Percentiles rank a stretch among this genome's conserved stretches.
Conservation (phyloP, 2,888 invertebrate genomes). For the Leptothorax acervorum region DNA sequence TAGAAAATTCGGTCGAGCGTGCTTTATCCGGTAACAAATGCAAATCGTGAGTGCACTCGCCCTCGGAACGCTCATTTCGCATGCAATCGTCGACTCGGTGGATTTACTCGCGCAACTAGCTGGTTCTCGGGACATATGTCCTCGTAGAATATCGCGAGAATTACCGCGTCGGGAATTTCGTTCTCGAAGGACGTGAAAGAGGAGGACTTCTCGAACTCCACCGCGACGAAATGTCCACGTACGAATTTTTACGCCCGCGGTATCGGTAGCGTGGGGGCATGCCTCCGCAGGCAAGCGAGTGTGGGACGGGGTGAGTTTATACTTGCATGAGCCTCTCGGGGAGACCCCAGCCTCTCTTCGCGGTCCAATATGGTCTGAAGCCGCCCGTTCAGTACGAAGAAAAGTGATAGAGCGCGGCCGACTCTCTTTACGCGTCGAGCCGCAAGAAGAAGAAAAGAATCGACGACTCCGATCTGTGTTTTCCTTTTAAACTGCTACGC, state of each 20-base stretch:
- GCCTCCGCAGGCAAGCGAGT: constrained; percentile 20
- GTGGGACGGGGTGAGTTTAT: constrained; percentile 65
- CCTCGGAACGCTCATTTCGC: constrained; percentile 35
- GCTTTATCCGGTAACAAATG: constrained; percentile 12
- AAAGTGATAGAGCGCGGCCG: constrained; percentile 22
- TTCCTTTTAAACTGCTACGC: constrained; percentile 3
- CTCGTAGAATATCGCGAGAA: constrained; percentile 20
- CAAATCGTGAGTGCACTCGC: constrained; percentile 13
- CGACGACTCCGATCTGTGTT: constrained; percentile 2
- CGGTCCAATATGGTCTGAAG: constrained; percentile 73
- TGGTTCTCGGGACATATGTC: constrained; percentile 34
- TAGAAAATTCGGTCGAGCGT: constrained; percentile 29
- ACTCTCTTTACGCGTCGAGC: background rate
- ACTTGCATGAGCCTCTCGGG: constrained; percentile 71
- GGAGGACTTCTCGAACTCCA: background rate
- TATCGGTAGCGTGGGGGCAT: constrained; percentile 42
- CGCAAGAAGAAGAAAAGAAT: background rate
- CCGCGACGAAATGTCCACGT: constrained; percentile 42
- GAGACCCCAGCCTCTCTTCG: constrained; percentile 72
- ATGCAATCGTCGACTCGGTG: constrained; percentile 28
- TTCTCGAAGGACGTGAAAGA: constrained; percentile 25
- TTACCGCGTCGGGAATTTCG: constrained; percentile 41
- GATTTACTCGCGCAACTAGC: constrained; percentile 44
- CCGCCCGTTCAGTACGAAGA: constrained; percentile 7
- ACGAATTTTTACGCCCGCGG: constrained; percentile 65